Evolutionary conservation across 2,888 invertebrate species (phyloP), one percentile per base, ranked within the genome.

Genomic region (Napeogenes sylphis): DNA sequence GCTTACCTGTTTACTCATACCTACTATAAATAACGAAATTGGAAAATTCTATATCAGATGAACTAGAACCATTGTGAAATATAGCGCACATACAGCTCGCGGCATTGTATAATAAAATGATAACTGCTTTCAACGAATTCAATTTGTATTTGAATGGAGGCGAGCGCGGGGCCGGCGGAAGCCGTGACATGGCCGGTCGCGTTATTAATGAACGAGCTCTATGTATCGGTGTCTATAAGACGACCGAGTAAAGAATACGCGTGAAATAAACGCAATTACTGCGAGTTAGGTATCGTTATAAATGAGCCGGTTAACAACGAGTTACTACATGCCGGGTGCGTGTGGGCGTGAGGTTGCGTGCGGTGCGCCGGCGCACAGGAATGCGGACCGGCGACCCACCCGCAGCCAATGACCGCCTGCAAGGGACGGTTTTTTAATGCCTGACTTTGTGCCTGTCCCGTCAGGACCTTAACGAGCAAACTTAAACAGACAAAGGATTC

Each of bases 401-500:
- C 86, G 87, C 89, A 85, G 89, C 88, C 90, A 89, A 88, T 87
- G 90, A 89, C 90, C 90, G 89, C 85, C 81, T 80, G 81, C 79
- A 76, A 83, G 85, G 87, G 87, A 85, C 85, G 81, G 75, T 87
- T 86, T 88, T 87, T 88, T 85, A 82, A 83, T 79, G 82, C 77
- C 80, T 73, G 79, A 77, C 82, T 82, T 76, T 78, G 83, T 77
- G 81, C 79, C 76, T 81, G 79, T 84, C 85, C 84, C 81, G 80
- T 75, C 81, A 80, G 81, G 81, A 81, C 77, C 76, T 81, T 81
- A 81, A 81, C 80, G 79, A 82, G 76, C 71, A 67, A 66, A 75
- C 67, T 75, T 73, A 72, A 62, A 70, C 77, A 80, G 74, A 81
- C 79, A 83, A 80, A 81, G 79, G 73, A 70, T 71, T 66, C 51